These are phyloP conservation scores for Trichogramma pretiosum DNA, from an alignment of 1,140 invertebrate genomes.

Conservation along the genomic window DNA sequence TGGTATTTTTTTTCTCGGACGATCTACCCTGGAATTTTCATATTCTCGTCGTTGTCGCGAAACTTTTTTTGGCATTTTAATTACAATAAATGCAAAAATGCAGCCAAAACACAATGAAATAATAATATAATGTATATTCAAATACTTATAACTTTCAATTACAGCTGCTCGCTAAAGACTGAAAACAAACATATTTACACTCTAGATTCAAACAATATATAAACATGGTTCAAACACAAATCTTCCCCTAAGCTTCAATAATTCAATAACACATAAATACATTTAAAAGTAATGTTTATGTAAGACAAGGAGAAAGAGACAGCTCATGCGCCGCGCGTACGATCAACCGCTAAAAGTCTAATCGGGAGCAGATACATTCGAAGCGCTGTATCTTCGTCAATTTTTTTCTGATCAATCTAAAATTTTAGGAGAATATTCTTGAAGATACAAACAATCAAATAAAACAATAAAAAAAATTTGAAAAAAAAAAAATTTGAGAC, in stretches of 20 bases:
- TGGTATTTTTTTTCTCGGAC: slow-evolving; percentile 15
- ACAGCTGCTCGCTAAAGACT: not conserved
- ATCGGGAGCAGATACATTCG: no score
- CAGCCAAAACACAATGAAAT: not conserved
- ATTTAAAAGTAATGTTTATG: not conserved
- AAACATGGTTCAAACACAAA: not conserved
- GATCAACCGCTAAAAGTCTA: no score
- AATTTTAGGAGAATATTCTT: not conserved
- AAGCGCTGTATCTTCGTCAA: not conserved
- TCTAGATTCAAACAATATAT: not conserved
- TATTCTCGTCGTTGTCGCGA: not conserved
- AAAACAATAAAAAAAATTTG: not conserved
- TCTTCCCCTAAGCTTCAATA: not conserved
- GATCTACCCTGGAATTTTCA: not conserved
- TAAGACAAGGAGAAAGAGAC: not conserved
- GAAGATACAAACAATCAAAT: not conserved
- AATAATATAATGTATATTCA: not conserved
- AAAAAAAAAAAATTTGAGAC: not conserved
- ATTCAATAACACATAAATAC: not conserved
- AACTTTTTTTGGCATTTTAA: slow-evolving; percentile 17
- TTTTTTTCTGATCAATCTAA: not conserved
- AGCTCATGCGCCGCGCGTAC: not conserved
- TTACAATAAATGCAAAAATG: no score
- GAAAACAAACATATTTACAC: not conserved
- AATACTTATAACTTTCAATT: not conserved